A percentile compares a stretch with the other conserved stretches of the same genome.
These are phyloP conservation scores for Nicator chloris DNA, from an alignment of 2,113 vertebrate genomes.

Conservation along the genomic window DNA sequence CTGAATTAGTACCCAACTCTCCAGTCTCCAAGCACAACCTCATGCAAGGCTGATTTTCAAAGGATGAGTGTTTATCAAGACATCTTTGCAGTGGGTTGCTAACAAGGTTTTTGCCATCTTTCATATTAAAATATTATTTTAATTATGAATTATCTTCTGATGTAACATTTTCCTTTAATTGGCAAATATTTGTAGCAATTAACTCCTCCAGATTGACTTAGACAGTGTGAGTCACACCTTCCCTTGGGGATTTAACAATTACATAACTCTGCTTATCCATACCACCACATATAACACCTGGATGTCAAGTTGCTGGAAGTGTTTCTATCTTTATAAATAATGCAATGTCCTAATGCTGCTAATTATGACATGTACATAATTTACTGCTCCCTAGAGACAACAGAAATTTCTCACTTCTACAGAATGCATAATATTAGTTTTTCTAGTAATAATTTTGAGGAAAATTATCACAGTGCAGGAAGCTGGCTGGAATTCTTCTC, in stretches of 20 bases:
- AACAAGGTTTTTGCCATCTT: background rate
- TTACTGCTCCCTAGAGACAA: background rate
- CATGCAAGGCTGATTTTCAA: background rate
- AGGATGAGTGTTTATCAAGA: background rate
- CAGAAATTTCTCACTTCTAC: background rate
- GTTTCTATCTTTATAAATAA: conserved; percentile 15
- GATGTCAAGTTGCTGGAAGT: background rate
- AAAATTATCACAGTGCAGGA: background rate
- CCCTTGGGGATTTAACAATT: background rate
- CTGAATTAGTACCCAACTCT: background rate
- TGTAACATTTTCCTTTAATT: background rate
- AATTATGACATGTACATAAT: conserved; percentile 17
- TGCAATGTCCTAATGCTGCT: background rate
- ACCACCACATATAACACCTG: background rate
- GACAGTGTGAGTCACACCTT: background rate
- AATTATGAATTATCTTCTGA: background rate
- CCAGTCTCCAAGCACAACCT: background rate
- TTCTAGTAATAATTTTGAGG: background rate
- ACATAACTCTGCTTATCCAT: background rate
- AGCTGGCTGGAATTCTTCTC: background rate
- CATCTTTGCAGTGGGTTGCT: background rate
- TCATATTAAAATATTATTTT: background rate
- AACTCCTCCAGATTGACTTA: background rate
- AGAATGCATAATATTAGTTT: background rate
- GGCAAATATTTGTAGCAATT: background rate